Conservation (phyloP, 2,888 invertebrate genomes). For the Amphipyra tragopoginis region DNA sequence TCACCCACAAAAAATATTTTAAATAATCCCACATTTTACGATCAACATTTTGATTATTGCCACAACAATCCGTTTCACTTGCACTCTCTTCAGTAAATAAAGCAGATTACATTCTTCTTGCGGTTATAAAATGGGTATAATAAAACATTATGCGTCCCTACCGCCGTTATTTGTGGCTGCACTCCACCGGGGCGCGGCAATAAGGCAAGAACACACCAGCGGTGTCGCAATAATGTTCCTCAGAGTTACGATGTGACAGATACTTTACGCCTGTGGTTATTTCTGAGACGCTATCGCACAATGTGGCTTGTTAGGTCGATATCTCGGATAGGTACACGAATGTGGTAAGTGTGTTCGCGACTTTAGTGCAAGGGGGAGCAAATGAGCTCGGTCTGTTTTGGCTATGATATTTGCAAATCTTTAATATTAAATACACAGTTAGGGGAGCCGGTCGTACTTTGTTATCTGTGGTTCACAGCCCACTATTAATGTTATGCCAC, state of each 20-base stretch:
- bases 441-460: slow-evolving; percentile 66
- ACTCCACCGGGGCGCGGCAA: slow-evolving; percentile 75
- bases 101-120: slow-evolving; percentile 83
- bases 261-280: slow-evolving; percentile 72
- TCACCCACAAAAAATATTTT: too few species aligned
- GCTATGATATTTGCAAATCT: slow-evolving; percentile 80
- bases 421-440: slow-evolving; percentile 81
- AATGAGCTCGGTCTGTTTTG: slow-evolving; percentile 64
- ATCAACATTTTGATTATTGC: slow-evolving; percentile 67
- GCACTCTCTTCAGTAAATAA: slow-evolving; percentile 78
- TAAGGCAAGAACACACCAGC: slow-evolving; percentile 74
- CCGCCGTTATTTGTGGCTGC: slow-evolving; percentile 82
- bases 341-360: slow-evolving; percentile 62
- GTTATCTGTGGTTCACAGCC: slow-evolving; percentile 79
- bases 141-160: slow-evolving; percentile 85
- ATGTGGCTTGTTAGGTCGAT: slow-evolving; percentile 63
- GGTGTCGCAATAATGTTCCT: slow-evolving; percentile 67
- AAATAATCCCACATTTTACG: neutral
- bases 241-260: slow-evolving; percentile 69
- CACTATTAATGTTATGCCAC: slow-evolving; percentile 45
- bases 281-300: slow-evolving; percentile 57
- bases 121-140: slow-evolving; percentile 83
- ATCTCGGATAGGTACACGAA: slow-evolving; percentile 41
- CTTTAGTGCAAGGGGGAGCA: slow-evolving; percentile 69
- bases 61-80: slow-evolving; percentile 75